Conservation (phyloP, 1,140 invertebrate species). For the Nasonia giraulti region DNA sequence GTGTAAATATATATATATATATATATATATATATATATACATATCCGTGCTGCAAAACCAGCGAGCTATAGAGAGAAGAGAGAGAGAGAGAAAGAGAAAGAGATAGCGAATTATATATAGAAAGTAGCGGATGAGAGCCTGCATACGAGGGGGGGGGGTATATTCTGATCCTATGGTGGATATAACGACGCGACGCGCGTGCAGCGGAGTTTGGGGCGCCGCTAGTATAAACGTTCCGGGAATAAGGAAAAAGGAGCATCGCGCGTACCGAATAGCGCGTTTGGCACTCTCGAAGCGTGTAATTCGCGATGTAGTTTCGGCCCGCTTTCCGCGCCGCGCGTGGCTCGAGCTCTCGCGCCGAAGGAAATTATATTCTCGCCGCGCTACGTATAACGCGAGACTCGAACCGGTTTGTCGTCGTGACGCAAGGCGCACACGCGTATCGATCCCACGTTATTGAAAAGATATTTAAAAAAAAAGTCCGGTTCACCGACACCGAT, state of each 20-base stretch:
- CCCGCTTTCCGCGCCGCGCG: too few relatives aligned
- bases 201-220: not conserved
- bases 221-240: slow-evolving; percentile 9
- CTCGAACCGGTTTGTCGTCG: too few relatives aligned
- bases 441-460: too few relatives aligned
- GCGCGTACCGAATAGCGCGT: too few relatives aligned
- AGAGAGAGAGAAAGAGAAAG: not conserved
- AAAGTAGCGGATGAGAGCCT: not conserved
- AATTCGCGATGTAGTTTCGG: not conserved
- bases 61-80: too few relatives aligned
- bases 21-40: not conserved
- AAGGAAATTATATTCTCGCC: too few relatives aligned
- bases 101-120: not conserved
- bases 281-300: not conserved
- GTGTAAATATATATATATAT: slow-evolving; percentile 1
- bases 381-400: too few relatives aligned
- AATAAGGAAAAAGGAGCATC: not conserved
- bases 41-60: too few relatives aligned
- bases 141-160: not conserved
- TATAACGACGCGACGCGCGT: not conserved
- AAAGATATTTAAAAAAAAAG: too few relatives aligned
- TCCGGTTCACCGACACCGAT: too few relatives aligned
- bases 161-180: not conserved
- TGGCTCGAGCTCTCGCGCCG: too few relatives aligned
- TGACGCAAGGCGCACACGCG: too few relatives aligned